Evolutionary conservation across 2,888 invertebrate genomes (phyloP).

Genomic region (Tanypteryx hageni): DNA sequence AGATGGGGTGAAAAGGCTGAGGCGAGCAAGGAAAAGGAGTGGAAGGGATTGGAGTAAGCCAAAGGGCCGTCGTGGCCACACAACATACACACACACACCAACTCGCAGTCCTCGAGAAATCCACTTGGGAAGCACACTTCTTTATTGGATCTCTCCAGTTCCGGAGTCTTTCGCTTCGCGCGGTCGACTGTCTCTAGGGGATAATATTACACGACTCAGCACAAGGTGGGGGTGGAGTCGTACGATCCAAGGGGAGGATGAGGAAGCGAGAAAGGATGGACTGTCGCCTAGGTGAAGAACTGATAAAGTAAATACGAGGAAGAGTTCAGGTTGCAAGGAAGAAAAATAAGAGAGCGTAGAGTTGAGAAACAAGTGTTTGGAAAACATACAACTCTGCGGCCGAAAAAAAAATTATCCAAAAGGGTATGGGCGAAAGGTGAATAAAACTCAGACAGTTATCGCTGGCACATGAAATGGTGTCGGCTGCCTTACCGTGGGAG

Average conservation of each 20-base stretch:
- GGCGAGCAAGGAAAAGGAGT: neutral
- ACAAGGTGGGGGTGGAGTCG: neutral
- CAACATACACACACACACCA: no score
- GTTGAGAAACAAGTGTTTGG: no score
- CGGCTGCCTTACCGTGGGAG: no score
- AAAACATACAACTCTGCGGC: neutral
- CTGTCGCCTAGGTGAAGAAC: neutral
- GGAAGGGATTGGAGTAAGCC: neutral
- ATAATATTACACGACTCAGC: neutral
- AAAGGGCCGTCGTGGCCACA: neutral
- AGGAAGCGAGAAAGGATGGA: neutral
- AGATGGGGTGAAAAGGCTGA: no score
- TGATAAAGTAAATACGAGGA: neutral
- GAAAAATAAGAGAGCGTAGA: neutral
- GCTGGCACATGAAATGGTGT: no score
- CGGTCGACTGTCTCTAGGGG: neutral
- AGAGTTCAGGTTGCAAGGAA: neutral
- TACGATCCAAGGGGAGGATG: neutral
- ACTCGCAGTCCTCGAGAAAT: slow-evolving; percentile 17
- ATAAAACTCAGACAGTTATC: no score
- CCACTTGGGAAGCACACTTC: neutral
- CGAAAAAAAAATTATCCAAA: neutral
- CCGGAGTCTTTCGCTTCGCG: neutral
- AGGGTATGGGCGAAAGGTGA: no score
- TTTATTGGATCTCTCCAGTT: neutral